phyloP scores from a whole-genome alignment of 2,888 invertebrate genomes.

The Mesochorus sp. region DNA sequence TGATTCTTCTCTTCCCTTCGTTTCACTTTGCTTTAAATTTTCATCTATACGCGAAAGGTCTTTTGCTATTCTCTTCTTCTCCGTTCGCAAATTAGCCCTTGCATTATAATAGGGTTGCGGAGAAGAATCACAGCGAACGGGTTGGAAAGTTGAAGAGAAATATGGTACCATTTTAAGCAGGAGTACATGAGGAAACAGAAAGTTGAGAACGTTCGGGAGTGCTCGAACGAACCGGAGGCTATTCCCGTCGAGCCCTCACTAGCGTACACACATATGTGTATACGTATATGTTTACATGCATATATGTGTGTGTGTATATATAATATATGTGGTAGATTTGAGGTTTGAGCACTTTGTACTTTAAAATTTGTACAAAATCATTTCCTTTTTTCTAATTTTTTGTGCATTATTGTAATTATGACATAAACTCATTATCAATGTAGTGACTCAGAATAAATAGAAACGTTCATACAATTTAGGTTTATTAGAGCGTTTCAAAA shows the following conservation, averaged over 20 bases:
- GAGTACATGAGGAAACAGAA: constrained; percentile 61
- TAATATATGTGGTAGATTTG: background rate
- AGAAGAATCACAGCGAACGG: constrained; percentile 65
- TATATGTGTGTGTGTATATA: background rate
- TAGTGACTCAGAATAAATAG: too few relatives aligned
- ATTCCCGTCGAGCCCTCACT: background rate
- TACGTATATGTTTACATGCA: background rate
- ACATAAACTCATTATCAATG: too few relatives aligned
- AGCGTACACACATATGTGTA: background rate
- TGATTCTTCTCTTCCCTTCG: background rate
- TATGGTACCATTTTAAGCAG: constrained; percentile 73
- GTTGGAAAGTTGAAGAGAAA: constrained; percentile 74
- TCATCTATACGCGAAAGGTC: background rate
- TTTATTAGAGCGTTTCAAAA: too few relatives aligned
- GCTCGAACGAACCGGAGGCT: constrained; percentile 9
- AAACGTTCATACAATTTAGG: too few relatives aligned
- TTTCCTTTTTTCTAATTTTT: too few relatives aligned
- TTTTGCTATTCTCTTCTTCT: constrained; percentile 31
- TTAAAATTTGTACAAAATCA: too few relatives aligned
- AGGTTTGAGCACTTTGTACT: too few relatives aligned
- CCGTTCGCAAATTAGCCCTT: constrained; percentile 46
- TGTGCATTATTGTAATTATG: too few relatives aligned
- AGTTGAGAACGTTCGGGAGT: constrained; percentile 35
- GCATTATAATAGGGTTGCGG: constrained; percentile 21
- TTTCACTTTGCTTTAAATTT: background rate